Base-by-base conservation (phyloP, 2,888 invertebrate genomes). In the Gandaritis pyraliata region DNA sequence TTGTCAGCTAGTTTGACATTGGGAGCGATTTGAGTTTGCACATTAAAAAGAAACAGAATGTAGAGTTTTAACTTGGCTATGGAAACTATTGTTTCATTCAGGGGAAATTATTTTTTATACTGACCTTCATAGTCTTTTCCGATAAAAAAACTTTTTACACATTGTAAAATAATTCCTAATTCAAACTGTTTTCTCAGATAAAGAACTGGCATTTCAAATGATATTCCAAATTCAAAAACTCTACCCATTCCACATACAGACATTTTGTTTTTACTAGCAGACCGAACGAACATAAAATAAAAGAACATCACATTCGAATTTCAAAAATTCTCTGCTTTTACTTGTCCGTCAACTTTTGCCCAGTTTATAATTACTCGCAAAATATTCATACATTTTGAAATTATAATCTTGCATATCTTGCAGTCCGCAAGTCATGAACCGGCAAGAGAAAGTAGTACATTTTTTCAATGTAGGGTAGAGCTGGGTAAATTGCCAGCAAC, bases 391-490 rank as follows among this genome's bases (percentile, higher is more conserved):
- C 52, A 48, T 57, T 62, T 49, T 56, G 51, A 55, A 49, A 53
- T 58, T 16, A 49, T 61, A 60, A 63, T 63, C 51, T 58, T 49
- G 60, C 51, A 58, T 60, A n/a, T n/a, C n/a, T 65, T 62, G 62
- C 64, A 65, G 58, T 52, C 58, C 38, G 60, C 54, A 41, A 62
- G 38, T 23, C 38, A 33, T n/a, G 57, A 57, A 50, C 39, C 50
- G 53, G 29, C 56, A 18, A 64, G 64, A 64, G 64, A 64, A 64
- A 64, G 64, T 64, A 29, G 57, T 53, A 54, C 46, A 41, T 64
- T 60, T 64, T 64, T 60, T 64, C 59, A 52, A 62, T 57, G 59
- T 67, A 63, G 65, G 69, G 72, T 71, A 69, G 67, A 23, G 6
- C n/a, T 23, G 23, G 23, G 6, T 5, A 2, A 23, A 23, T n/a